Conservation (phyloP, 37 sponge, comb jelly and placozoan genomes). For the Spongilla lacustris region DNA sequence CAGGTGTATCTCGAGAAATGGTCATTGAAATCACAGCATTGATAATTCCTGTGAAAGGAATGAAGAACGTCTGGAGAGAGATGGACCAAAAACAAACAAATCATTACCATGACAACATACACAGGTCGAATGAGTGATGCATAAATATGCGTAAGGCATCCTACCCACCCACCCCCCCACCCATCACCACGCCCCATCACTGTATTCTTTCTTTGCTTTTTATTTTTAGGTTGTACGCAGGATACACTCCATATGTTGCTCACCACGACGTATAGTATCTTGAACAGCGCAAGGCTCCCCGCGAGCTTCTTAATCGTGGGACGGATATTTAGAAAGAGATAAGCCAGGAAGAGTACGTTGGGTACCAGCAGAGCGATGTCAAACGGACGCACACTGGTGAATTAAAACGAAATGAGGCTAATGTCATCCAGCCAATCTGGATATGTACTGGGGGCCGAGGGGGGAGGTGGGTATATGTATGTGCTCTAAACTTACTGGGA, state of each 20-base stretch:
- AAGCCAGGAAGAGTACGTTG: constrained; percentile 34
- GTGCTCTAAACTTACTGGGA: neutral
- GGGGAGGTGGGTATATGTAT: neutral
- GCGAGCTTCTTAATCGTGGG: constrained; percentile 47
- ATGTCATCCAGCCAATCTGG: neutral
- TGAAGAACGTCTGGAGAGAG: too few species aligned
- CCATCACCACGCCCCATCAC: too few species aligned
- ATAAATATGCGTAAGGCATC: too few species aligned
- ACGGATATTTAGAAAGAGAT: constrained; percentile 25
- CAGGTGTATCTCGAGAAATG: neutral
- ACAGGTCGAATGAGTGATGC: too few species aligned
- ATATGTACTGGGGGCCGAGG: neutral
- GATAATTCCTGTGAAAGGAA: too few species aligned
- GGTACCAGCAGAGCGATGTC: constrained; percentile 57
- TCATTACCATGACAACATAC: too few species aligned
- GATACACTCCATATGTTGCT: neutral
- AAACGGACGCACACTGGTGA: constrained; percentile 54
- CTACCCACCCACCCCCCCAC: too few species aligned
- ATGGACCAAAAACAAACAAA: too few species aligned
- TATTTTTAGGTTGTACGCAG: too few species aligned
- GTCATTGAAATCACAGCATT: too few species aligned
- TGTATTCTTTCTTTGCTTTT: too few species aligned
- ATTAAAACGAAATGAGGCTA: neutral
- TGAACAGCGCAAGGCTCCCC: constrained; percentile 53
- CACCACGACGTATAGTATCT: constrained; percentile 64